Conservation (phyloP, 1,140 invertebrate genomes). For the Orius laevigatus region DNA sequence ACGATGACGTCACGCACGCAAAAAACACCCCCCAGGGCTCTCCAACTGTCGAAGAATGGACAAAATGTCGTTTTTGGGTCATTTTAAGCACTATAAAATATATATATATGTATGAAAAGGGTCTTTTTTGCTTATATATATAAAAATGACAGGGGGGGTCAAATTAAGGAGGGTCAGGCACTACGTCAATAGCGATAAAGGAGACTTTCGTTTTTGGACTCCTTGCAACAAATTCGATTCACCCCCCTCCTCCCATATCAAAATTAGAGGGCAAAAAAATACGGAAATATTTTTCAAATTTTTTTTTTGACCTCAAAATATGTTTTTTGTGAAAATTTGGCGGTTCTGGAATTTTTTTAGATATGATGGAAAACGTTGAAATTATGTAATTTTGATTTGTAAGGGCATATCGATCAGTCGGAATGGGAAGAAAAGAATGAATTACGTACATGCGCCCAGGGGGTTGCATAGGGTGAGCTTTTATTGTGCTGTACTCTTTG, state of each 20-base stretch:
- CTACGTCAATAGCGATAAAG: conserved; percentile 20
- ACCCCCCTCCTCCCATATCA: neutral
- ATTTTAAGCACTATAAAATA: too few relatives aligned
- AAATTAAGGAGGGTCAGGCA: conserved; percentile 20
- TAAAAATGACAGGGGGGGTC: neutral
- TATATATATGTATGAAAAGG: too few relatives aligned
- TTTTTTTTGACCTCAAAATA: neutral
- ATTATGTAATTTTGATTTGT: conserved; percentile 8
- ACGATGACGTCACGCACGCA: conserved; percentile 12
- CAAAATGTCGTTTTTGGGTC: too few relatives aligned
- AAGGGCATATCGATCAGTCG: conserved; percentile 11
- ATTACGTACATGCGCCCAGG: conserved; percentile 13
- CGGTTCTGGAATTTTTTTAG: too few relatives aligned
- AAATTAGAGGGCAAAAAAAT: conserved; percentile 1
- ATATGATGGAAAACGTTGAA: too few relatives aligned
- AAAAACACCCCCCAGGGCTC: too few relatives aligned
- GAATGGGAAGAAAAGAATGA: conserved; percentile 12
- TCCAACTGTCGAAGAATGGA: too few relatives aligned
- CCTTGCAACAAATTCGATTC: neutral
- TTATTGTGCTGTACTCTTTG: conserved; percentile 1
- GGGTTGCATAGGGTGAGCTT: neutral
- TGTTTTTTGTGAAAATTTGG: too few relatives aligned
- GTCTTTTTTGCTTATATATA: too few relatives aligned
- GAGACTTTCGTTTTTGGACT: neutral
- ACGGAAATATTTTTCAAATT: too few relatives aligned